Base-by-base conservation (phyloP, 2,888 invertebrate species). In the Macrophya alboannulata region DNA sequence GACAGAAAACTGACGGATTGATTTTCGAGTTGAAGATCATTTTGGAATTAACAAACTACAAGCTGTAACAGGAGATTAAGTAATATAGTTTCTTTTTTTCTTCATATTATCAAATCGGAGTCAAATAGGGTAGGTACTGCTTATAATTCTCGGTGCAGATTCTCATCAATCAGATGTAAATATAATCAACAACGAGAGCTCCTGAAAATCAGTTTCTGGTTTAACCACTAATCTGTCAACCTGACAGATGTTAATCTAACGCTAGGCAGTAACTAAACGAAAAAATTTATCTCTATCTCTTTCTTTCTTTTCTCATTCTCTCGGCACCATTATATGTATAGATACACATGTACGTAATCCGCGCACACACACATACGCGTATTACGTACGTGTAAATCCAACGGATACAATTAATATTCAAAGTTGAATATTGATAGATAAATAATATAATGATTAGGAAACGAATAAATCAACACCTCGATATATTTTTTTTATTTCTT, bases 201-300 rank as follows among this genome's bases (percentile, higher is more conserved):
- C 25, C 43, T 6, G 62, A 62, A 31, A 62, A 43, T 81, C 51
- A 81, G 62, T n/a, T 62, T 62, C 25, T 62, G 62, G 8, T 81
- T 81, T n/a, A 62, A 81, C 81, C 62, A 81, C 59, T 40, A 65
- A 62, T 81, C 62, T 65, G 62, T 81, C 81, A 62, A 81, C 40
- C 62, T 81, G 81, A 81, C 81, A 81, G 81, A 81, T 81, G 40
- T 62, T 81, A 65, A 81, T 59, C 81, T 62, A 37, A 59, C n/a
- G 40, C 40, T 81, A 81, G 62, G 62, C 40, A 62, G 62, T 59
- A 21, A 62, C 40, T 77, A 17, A 51, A 31, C 48, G 25, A 77
- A 77, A 76, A 77, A 77, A 6, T 43, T 3, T 40, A 1, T 25
- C 31, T 51, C 76, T 55, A 4, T 17, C 51, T 77, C 15, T 45